Base-by-base conservation (phyloP, 2,113 vertebrate genomes). In the Hymenochirus boettgeri region DNA sequence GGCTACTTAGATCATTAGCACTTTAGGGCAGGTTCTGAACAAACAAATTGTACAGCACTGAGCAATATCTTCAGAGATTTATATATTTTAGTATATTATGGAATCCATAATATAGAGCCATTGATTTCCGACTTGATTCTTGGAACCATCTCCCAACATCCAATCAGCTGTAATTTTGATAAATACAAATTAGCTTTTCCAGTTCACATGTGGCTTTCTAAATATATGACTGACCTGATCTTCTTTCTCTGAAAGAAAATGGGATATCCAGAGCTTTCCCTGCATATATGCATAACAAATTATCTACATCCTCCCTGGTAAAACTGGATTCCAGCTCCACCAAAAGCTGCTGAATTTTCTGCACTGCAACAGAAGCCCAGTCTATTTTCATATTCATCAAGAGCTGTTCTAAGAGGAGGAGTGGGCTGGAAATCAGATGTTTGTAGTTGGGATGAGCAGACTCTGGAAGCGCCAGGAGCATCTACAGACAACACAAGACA, bases 341-440 rank as follows among this genome's bases (percentile, higher is more conserved):
- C 65, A 95, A 75, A 23, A 94, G 87, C 11, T 86, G 86, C 33
- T 81, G 85, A 47, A 99, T 82, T 0, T 87, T 92, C 42, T 79
- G 80, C 47, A 98, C 85, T 0, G 90, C 92, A 0, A 85, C 61
- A 0, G 89, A 84, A 3, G 82, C 90, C 94, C 96, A 98, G 46
- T 97, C 93, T 71, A 99, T 95, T 75, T 97, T 96, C 81, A 99
- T 91, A 75, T 99, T 99, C 95, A 99, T 97, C 71, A 99, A 78
- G 12, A 99, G 86, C 81, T 99, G 96, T 64, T 99, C 96, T 35
- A 99, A 80, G 91, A 99, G 91, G 57, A 99, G 88, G 74, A 98
- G 73, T 0, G 96, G 96, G 56, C 85, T 90, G 1, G 91, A 91
- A 42, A 92, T 87, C 58, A 99, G 79, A 21, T 92, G 88, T 75